Evolutionary conservation across 2,888 invertebrate genomes (phyloP).

Genomic region (Melikaiella ostensackeni): DNA sequence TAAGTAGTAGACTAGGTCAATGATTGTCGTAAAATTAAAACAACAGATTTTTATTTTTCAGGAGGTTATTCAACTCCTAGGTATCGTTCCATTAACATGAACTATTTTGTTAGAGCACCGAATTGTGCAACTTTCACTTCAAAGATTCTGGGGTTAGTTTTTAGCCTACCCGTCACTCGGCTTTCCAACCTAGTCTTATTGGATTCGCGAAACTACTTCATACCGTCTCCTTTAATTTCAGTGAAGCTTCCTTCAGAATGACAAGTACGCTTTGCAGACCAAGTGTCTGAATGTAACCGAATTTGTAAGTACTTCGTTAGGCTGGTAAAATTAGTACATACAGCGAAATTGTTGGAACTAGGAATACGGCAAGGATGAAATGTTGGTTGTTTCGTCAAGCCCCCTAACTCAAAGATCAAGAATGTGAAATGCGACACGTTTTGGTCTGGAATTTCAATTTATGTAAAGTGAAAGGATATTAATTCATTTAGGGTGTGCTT

Average conservation of each 20-base stretch:
- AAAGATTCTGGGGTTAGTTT: not conserved
- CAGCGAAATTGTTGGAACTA: not conserved
- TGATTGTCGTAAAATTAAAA: too few species aligned
- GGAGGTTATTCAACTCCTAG: not conserved
- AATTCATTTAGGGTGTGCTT: not conserved
- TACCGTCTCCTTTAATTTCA: constrained; percentile 12
- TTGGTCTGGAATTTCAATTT: not conserved
- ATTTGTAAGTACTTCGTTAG: constrained; percentile 21
- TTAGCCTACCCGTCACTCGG: not conserved
- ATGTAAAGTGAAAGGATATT: not conserved
- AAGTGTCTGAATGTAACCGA: constrained; percentile 20
- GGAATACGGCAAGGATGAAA: not conserved
- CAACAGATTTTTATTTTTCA: too few species aligned
- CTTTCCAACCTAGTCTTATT: not conserved
- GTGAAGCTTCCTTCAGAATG: constrained; percentile 26
- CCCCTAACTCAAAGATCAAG: not conserved
- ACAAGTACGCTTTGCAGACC: constrained; percentile 7
- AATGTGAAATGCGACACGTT: not conserved
- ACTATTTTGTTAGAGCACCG: not conserved
- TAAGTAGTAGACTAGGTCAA: too few species aligned
- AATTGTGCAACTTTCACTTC: not conserved
- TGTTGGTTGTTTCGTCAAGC: not conserved
- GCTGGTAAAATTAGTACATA: constrained; percentile 2
- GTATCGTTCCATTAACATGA: not conserved
- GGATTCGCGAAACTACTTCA: constrained; percentile 24